Evolutionary conservation across 2,797 vertebrate species (phyloP), one percentile per base, ranked within the genome.

Genomic region (Anguilla obscura): DNA sequence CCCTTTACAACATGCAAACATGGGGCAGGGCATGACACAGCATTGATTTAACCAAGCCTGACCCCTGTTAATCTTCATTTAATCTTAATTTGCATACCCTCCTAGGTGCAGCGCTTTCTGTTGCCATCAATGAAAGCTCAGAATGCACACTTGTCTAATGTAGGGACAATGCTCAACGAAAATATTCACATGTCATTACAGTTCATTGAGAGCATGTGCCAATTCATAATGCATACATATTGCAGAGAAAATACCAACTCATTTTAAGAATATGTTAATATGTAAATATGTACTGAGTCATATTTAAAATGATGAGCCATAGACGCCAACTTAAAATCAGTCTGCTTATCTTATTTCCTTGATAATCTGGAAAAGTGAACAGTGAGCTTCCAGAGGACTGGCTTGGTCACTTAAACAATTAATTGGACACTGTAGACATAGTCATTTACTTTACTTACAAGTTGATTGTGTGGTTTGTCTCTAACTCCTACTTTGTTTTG

Each of bases 111-210:
- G 33, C 30, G 10, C 48, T 45, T 30, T 79, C 30, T 71, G 56
- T 74, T 82, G 21, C 24, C 86, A 76, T 79, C 48, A 86, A n/a
- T 87, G 88, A 79, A 86, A 33, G 74, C 86, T 63, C 54, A 27
- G 54, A 87, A 27, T 24, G 33, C 74, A 50, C 87, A 86, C 87
- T 71, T 87, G 90, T 87, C 92, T 91, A 91, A 89, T 91, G 27
- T 45, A 45, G 40, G 40, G 40, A 45, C 40, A 45, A 45, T 45
- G 40, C 40, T 45, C 40, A 45, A 45, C 40, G 40, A 45, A 66
- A 56, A 33, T 33, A 27, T 33, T 33, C 7, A n/a, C 40, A 4
- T 4, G 24, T 52, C 82, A 27, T 54, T 24, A 21, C 50, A 56
- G 30, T 84, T 33, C 50, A 54, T 27, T 2, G 27, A 58, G 48